A percentile compares a stretch with the other conserved stretches of the same genome.
These are phyloP conservation scores for Lithophane socia DNA, from an alignment of 2,888 invertebrate species.

Conservation along the genomic window DNA sequence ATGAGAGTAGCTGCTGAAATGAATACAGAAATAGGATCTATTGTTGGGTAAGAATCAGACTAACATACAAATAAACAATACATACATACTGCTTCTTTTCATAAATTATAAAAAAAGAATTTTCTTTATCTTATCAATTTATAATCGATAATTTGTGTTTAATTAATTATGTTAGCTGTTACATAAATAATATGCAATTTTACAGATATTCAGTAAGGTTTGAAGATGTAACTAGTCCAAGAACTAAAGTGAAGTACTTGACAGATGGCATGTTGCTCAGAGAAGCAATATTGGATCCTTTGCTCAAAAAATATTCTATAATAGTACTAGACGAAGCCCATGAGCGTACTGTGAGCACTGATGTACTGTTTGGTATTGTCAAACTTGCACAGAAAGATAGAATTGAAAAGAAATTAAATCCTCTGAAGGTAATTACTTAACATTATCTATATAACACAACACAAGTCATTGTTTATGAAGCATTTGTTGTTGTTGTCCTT, in stretches of 20 bases:
- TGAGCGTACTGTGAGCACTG: slow-evolving; percentile 98
- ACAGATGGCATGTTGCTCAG: slow-evolving; percentile 98
- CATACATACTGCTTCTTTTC: neutral
- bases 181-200: slow-evolving; percentile 29
- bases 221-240: slow-evolving; percentile 95
- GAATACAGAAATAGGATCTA: slow-evolving; percentile 93
- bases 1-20: slow-evolving; percentile 97
- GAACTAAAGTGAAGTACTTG: slow-evolving; percentile 96
- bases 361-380: slow-evolving; percentile 97
- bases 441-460: too few relatives aligned
- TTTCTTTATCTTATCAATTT: neutral
- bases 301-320: slow-evolving; percentile 94
- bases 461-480: too few relatives aligned
- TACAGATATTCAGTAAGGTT: slow-evolving; percentile 95
- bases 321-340: slow-evolving; percentile 98
- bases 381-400: slow-evolving; percentile 96
- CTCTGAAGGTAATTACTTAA: slow-evolving; percentile 91
- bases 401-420: slow-evolving; percentile 89
- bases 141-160: neutral
- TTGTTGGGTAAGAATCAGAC: slow-evolving; percentile 89
- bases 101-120: neutral
- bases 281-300: slow-evolving; percentile 95
- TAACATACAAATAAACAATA: too few relatives aligned
- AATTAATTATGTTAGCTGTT: neutral
- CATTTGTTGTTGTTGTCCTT: too few relatives aligned